phyloP scores from a whole-genome alignment of 2,888 invertebrate species.

The Troides helena region DNA sequence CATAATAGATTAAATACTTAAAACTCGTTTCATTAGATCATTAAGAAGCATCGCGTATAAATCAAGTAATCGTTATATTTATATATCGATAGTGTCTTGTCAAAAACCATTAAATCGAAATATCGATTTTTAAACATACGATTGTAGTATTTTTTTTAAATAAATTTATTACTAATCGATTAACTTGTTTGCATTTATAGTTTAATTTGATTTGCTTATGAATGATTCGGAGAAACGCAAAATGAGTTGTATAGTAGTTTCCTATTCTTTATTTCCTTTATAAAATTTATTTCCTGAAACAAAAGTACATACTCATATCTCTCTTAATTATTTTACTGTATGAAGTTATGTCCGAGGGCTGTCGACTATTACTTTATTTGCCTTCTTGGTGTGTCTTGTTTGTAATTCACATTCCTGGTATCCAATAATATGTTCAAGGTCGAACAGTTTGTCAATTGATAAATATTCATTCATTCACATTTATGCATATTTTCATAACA shows the following conservation, averaged over 20 bases:
- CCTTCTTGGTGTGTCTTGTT: not conserved
- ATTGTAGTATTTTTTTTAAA: not conserved
- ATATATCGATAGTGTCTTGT: not conserved
- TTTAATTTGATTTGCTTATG: not conserved
- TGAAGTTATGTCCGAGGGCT: not conserved
- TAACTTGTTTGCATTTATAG: not conserved
- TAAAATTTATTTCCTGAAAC: not conserved
- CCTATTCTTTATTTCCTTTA: no score
- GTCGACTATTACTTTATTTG: not conserved
- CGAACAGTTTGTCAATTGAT: not conserved
- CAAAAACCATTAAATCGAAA: not conserved
- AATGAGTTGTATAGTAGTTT: no score
- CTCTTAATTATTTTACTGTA: not conserved
- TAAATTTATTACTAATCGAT: not conserved
- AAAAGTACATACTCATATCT: not conserved
- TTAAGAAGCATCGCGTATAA: constrained; percentile 18
- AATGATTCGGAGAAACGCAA: not conserved
- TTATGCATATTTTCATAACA: not conserved
- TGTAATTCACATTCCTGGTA: not conserved
- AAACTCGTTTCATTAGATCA: constrained; percentile 1
- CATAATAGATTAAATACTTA: constrained; percentile 11
- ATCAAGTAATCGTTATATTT: not conserved
- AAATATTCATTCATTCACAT: not conserved
- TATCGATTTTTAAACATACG: no score
- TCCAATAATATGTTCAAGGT: constrained; percentile 4